Evolutionary conservation across 1,140 invertebrate genomes (phyloP).

Genomic region (Aphelenchoides avenae): DNA sequence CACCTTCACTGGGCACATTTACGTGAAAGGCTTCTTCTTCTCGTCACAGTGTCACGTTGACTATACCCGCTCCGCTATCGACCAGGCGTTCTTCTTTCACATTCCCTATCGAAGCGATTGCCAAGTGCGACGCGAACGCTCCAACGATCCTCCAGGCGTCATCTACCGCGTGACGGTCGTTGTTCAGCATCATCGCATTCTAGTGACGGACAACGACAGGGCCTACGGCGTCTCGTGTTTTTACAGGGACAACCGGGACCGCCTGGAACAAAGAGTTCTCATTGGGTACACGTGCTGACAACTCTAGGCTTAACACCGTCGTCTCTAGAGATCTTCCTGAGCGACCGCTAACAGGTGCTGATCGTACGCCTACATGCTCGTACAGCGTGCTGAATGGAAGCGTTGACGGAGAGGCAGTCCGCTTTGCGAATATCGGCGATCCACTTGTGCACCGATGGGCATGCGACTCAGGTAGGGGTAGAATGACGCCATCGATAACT

Average conservation of each 20-base stretch:
- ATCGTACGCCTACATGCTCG: conserved; percentile 26
- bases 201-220: conserved; percentile 39
- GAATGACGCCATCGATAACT: not conserved
- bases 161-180: conserved; percentile 37
- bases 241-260: conserved; percentile 29
- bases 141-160: conserved; percentile 29
- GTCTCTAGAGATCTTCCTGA: conserved; percentile 37
- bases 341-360: conserved; percentile 10
- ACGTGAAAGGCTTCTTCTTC: conserved; percentile 50
- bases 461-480: conserved; percentile 33
- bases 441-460: conserved; percentile 43
- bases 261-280: conserved; percentile 33
- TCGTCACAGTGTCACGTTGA: conserved; percentile 41
- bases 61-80: conserved; percentile 29
- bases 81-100: conserved; percentile 46
- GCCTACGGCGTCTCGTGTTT: conserved; percentile 44
- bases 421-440: conserved; percentile 48
- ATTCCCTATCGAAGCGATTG: conserved; percentile 44
- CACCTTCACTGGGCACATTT: conserved; percentile 42
- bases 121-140: conserved; percentile 28
- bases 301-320: conserved; percentile 4
- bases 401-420: conserved; percentile 26
- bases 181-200: conserved; percentile 47
- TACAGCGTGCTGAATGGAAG: conserved; percentile 38
- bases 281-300: conserved; percentile 17